Base-by-base conservation (phyloP, 2,888 invertebrate species). In the Idaea aversata region DNA sequence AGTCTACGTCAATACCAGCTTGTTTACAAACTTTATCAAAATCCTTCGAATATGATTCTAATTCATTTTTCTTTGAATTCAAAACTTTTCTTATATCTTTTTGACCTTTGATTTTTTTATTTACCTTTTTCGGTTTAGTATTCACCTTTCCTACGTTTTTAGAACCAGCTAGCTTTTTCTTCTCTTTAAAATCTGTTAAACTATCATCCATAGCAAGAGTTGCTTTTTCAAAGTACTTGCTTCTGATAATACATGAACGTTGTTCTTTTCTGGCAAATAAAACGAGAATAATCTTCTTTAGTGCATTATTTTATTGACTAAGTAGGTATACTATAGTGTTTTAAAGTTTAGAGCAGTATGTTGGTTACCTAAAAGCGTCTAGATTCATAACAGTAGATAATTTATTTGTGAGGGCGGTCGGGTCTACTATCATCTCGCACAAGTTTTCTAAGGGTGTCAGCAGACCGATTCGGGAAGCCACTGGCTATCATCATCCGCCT, bases 1-100 rank as follows among this genome's bases (percentile, higher is more conserved):
- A 87, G 86, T 95, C 94, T 61, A 95, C 87, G 80, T 95, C 95
- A 63, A 90, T 76, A 1, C 91, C 91, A 64, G 84, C 86, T 70
- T 83, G 77, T 67, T 84, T 85, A 72, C 88, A 94, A 68, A 92
- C 88, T 77, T 78, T 83, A 75, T 87, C 88, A 86, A 88, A 93
- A 69, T 87, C 83, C 67, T 89, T 85, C 7, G 89, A 78, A 76
- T 91, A 93, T 25, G 84, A 72, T 64, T 91, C 71, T 60, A 91
- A 76, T 65, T 92, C 89, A 78, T 83, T 88, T 71, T 86, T 87
- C 67, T 87, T 88, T 7, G 78, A 68, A 63, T 87, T 85, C n/a
- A 93, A 76, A 36, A 80, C 83, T 63, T 77, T 80, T 72, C 88
- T 80, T 69, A 93, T 93, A 68, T 93, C 91, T 77, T 86, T 91